Conservation (phyloP, 1,140 invertebrate genomes). For the Calephelis virginiensis region DNA sequence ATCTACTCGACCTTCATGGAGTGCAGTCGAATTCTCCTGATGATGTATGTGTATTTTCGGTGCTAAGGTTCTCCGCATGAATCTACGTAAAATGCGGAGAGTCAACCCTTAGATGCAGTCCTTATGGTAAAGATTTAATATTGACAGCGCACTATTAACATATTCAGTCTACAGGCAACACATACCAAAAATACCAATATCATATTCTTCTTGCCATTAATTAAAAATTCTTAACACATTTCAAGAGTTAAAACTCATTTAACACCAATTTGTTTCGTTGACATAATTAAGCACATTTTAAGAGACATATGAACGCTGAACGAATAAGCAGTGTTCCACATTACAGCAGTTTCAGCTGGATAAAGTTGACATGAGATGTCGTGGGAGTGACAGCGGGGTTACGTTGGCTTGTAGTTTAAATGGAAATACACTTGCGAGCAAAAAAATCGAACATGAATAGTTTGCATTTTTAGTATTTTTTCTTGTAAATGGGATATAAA, state of each 20-base stretch:
- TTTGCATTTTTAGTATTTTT: no score
- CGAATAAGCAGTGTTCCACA: slow-evolving; percentile 2
- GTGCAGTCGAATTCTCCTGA: no score
- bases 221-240: no score
- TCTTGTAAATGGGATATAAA: no score
- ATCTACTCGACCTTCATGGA: no score
- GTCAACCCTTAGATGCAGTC: no score
- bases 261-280: slow-evolving; percentile 1
- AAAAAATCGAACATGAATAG: not conserved
- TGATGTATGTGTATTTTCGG: no score
- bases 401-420: not conserved
- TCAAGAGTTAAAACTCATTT: slow-evolving; percentile 8
- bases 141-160: no score
- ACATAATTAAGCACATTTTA: slow-evolving; percentile 14
- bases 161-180: no score
- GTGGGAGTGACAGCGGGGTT: slow-evolving; percentile 2
- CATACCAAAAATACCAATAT: no score
- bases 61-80: not conserved
- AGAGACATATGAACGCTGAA: slow-evolving; percentile 10
- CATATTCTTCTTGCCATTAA: no score
- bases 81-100: not conserved
- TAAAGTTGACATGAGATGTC: slow-evolving; percentile 12
- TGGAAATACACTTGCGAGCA: not conserved
- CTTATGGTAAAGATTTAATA: no score
- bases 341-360: slow-evolving; percentile 13